Base-by-base conservation (phyloP, 1,140 invertebrate species). In the Temnothorax curvispinosus region DNA sequence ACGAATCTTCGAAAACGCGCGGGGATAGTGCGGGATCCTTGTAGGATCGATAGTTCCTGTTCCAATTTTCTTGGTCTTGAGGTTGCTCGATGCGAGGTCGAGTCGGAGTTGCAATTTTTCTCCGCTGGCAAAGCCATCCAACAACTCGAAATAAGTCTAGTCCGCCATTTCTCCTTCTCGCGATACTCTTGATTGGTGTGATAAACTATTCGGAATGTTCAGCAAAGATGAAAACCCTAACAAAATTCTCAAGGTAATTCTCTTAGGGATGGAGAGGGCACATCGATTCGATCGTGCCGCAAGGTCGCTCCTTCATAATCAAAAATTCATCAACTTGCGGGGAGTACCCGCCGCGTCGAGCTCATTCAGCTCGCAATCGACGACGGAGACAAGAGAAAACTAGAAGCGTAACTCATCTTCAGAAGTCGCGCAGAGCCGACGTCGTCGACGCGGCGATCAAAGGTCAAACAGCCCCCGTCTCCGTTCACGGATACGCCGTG, bases 401-500 rank as follows among this genome's bases (percentile, higher is more conserved):
- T 41, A 6, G 35, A n/a, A 3, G 41, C 21, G 27, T 41, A 75
- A 35, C 54, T 75, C 80, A 84, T 84, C 54, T 60, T 58, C 8
- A 11, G n/a, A 15, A 47, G 18, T 11, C 41, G 54, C 65, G 21
- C 41, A 32, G 54, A 18, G 44, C 44, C 52, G 54, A 75, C 32
- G 80, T 54, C 21, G 80, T 74, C 78, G 65, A 58, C 52, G 47
- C 47, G 38, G 27, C 27, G 32, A 32, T 27, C 64, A 80, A 88
- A 86, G 88, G 81, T 88, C 87, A 69, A 74, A 74, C 27, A 15
- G 74, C 69, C 60, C 86, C 52, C 75, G 47, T n/a, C 82, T 58
- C 27, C 44, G 80, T 92, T 78, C 87, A 75, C 78, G 64, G 88
- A 85, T 41, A 13, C 76, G 85, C 89, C 91, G 89, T 94, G 89